These are phyloP conservation scores for Apodemus sylvaticus DNA, from an alignment of 2,113 vertebrate species.

Conservation along the genomic window DNA sequence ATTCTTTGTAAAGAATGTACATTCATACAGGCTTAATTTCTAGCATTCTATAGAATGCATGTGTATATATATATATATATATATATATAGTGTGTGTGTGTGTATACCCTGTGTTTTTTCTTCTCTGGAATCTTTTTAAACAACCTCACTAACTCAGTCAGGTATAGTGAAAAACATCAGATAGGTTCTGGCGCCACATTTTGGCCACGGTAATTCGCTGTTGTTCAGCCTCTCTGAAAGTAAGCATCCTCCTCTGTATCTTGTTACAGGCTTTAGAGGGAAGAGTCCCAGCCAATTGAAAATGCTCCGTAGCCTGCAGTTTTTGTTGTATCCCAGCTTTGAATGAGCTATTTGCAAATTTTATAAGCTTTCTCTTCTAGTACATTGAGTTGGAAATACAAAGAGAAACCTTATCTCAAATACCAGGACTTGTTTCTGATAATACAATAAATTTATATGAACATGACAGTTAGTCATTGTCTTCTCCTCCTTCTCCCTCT, in stretches of 20 bases:
- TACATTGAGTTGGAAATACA: not conserved
- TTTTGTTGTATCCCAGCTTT: not conserved
- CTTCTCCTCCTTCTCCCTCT: no score
- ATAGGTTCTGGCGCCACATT: not conserved
- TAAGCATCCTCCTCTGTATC: not conserved
- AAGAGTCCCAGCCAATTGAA: conserved; percentile 9
- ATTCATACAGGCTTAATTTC: conserved; percentile 22
- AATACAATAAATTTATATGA: conserved; percentile 36
- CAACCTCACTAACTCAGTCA: conserved; percentile 36
- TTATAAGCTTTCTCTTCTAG: conserved; percentile 28
- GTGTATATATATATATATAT: no score
- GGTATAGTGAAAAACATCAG: not conserved
- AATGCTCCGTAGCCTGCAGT: not conserved
- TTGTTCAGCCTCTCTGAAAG: conserved; percentile 12
- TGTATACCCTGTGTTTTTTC: not conserved
- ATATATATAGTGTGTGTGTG: not conserved
- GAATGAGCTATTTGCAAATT: not conserved
- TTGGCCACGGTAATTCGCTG: not conserved
- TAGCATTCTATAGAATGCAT: conserved; percentile 9
- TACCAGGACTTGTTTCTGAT: not conserved
- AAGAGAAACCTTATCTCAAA: conserved; percentile 27
- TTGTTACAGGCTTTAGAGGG: conserved; percentile 29
- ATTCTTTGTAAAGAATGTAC: no score
- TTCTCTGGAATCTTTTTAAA: conserved; percentile 41
- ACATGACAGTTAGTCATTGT: not conserved